Percentiles rank a stretch among this genome's conserved stretches.
Evolutionary conservation across 2,888 invertebrate species (phyloP).

Genomic region (Himalopsyche anomala): DNA sequence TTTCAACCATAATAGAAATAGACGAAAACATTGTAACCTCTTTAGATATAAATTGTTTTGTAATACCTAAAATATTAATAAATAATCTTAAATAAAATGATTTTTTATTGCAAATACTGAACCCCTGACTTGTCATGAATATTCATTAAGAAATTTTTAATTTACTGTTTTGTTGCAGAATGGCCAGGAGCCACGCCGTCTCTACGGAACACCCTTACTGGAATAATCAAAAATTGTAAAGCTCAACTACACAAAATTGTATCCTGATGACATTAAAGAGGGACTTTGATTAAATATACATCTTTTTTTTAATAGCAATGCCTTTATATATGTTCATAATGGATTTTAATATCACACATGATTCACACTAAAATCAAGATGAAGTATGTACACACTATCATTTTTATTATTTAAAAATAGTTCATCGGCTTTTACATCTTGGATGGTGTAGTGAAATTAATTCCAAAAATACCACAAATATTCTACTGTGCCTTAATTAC

Average conservation of each 20-base stretch:
- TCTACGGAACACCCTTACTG: conserved; percentile 58
- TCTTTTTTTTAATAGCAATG: conserved; percentile 57
- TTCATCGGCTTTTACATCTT: too few relatives aligned
- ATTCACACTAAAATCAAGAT: conserved; percentile 55
- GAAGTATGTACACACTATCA: conserved; percentile 59
- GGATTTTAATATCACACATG: conserved; percentile 37
- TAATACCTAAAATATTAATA: conserved; percentile 63
- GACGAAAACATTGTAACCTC: conserved; percentile 76
- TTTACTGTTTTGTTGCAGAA: conserved; percentile 64
- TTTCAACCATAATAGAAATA: conserved; percentile 87
- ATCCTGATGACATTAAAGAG: conserved; percentile 55
- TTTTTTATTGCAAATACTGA: conserved; percentile 50
- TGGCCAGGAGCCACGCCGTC: conserved; percentile 51
- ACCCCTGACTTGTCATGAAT: conserved; percentile 33
- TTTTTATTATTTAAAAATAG: background rate
- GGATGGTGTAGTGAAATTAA: too few relatives aligned
- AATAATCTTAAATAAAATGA: conserved; percentile 60
- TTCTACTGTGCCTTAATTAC: too few relatives aligned
- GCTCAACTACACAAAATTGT: conserved; percentile 50
- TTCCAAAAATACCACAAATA: too few relatives aligned
- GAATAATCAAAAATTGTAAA: conserved; percentile 56
- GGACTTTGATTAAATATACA: conserved; percentile 58
- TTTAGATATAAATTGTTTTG: conserved; percentile 60
- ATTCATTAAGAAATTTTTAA: conserved; percentile 53
- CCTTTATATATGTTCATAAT: conserved; percentile 53